Evolutionary conservation across 2,113 vertebrate genomes (phyloP), one percentile per base, ranked within the genome.

Genomic region (Raja brachyura): DNA sequence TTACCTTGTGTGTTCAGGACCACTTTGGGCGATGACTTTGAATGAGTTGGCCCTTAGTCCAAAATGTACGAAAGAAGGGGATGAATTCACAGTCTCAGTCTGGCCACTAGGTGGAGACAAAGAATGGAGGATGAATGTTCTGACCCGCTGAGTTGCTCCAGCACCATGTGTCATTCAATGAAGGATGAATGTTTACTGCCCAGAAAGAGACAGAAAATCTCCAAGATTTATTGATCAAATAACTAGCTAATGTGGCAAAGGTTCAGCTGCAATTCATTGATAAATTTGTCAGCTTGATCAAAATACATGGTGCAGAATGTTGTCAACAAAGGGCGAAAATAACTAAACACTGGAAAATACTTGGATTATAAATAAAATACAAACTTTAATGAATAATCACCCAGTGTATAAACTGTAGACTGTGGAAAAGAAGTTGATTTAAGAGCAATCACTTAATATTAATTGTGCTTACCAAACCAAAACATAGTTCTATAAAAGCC

Each of bases 51-150:
- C 13, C 39, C n/a, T 33, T 33, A 16, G 16, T 54, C 16, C 39
- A 79, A 48, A 8, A 22, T 73, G 5, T 73, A 73, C 70, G 0
- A n/a, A 33, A 54, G 18, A 48, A 39, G 20, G 33, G 33, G 14
- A 83, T 83, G 4, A 20, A 83, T 18, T 56, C 79, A 54, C 18
- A 56, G 25, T 61, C 81, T 86, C 56, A 61, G 54, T 11, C 11
- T 86, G 25, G 56, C 70, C 70, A 31, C 16, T 18, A 88, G 83
- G 83, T 56, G 83, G 83, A 66, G 83, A 63, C 83, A 88, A 28
- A 88, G 83, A 63, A 88, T n/a, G 28, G 25, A 61, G 56, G 28
- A 86, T 86, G 81, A 81, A 39, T 59, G 25, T 86, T 86, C 39
- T 48, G 39, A 48, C 39, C 39, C 39, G 39, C 39, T 48, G 39